Percentiles rank a stretch among this genome's conserved stretches.
Evolutionary conservation across 2,113 vertebrate species (phyloP).

Genomic region (Apodemus speciosus): DNA sequence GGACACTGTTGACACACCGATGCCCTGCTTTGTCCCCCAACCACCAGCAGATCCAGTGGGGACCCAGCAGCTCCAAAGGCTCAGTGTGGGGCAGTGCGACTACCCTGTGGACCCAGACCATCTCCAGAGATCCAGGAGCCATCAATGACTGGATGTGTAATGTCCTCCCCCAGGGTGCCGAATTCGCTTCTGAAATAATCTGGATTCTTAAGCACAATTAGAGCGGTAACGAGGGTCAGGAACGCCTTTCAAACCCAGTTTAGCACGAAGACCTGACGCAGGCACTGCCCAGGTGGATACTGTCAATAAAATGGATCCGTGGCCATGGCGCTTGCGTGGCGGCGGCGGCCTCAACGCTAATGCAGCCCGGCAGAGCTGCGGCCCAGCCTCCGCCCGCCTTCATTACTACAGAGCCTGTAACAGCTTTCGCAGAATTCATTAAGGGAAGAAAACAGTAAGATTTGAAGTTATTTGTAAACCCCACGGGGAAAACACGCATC

Average conservation of each 20-base stretch:
- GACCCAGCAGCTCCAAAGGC: not conserved
- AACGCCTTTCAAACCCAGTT: constrained; percentile 84
- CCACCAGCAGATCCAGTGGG: not conserved
- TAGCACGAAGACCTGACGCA: constrained; percentile 83
- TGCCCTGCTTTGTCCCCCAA: not conserved
- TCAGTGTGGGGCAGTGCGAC: too few relatives aligned
- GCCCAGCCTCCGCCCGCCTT: constrained; percentile 66
- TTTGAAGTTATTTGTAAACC: constrained; percentile 79
- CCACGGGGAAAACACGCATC: constrained; percentile 64
- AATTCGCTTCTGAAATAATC: constrained; percentile 81
- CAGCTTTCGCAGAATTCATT: constrained; percentile 78
- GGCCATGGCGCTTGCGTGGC: constrained; percentile 75
- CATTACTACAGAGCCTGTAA: constrained; percentile 77
- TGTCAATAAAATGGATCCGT: constrained; percentile 88
- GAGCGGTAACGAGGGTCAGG: constrained; percentile 84
- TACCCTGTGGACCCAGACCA: not conserved
- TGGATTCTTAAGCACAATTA: constrained; percentile 86
- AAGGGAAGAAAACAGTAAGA: constrained; percentile 76
- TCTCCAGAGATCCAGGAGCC: constrained; percentile 23
- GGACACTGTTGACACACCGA: not conserved
- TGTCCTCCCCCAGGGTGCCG: constrained; percentile 57
- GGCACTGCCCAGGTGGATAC: constrained; percentile 84
- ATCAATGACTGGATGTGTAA: constrained; percentile 48
- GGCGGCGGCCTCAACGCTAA: constrained; percentile 70
- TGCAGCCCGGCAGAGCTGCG: not conserved